Evolutionary conservation across 2,113 vertebrate genomes (phyloP).

Genomic region (Ciconia maguari): DNA sequence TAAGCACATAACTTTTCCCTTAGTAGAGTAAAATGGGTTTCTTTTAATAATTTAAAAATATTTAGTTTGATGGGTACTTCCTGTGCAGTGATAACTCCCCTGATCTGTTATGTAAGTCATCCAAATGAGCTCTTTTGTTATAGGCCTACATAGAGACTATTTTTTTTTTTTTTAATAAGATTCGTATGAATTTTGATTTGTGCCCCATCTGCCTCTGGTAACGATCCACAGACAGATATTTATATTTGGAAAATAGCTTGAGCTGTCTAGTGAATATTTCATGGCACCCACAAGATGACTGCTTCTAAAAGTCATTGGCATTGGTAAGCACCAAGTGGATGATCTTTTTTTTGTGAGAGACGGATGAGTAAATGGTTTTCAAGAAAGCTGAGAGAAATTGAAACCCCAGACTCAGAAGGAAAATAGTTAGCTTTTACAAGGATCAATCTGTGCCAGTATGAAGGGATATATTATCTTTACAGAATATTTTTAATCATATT

Average conservation of each 20-base stretch:
- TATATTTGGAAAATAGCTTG: constrained; percentile 20
- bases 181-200: background rate
- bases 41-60: background rate
- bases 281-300: background rate
- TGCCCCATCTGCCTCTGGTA: background rate
- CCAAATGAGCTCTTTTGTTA: background rate
- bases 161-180: background rate
- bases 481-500: background rate
- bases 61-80: background rate
- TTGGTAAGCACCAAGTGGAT: background rate
- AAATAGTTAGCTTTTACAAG: background rate
- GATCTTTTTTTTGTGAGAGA: background rate
- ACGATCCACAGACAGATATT: background rate
- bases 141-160: background rate
- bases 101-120: background rate
- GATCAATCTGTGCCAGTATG: background rate
- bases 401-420: background rate
- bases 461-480: background rate
- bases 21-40: background rate
- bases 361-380: background rate
- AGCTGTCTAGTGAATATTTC: constrained; percentile 25
- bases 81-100: background rate
- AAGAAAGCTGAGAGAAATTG: background rate
- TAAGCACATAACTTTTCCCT: background rate
- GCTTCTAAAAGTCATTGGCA: background rate